Evolutionary conservation across 2,113 vertebrate species (phyloP), one percentile per base, ranked within the genome.

Genomic region (Erythrolamprus reginae): DNA sequence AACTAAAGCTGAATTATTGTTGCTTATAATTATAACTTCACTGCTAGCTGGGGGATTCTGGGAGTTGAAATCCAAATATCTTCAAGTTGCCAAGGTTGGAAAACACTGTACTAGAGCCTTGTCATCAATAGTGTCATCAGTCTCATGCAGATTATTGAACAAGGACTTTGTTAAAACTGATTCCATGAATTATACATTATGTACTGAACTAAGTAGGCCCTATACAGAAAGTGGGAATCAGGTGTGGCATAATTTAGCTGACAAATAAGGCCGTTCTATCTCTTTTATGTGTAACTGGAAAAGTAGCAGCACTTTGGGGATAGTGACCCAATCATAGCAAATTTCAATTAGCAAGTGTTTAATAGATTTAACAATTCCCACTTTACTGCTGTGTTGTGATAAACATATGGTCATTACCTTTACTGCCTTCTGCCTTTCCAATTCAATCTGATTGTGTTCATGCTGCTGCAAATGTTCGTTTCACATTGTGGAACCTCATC

Each of bases 331-430:
- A 5, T 86, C 58, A 51, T 90, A 26, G 48, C 65, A 86, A 53
- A 42, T 45, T 53, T 52, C 23, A 70, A 42, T 90, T 42, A 53
- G 47, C n/a, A 77, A 90, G 23, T 86, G 33, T 90, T 65, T 65
- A 85, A 90, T 52, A 65, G 33, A 33, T 52, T 84, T 45, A 84
- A 89, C 38, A 42, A 33, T 65, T 65, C 61, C 53, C 50, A 86
- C 70, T 86, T 45, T 51, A 77, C 70, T 53, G 50, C 50, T 47
- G 8, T 82, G 21, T 24, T 53, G 42, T 77, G 53, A 42, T 86
- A 89, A 92, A 82, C 87, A 91, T 77, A 23, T 88, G 12, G 33
- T 82, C 65, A 47, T 56, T 87, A 87, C 17, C 19, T 9, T 51
- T 88, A n/a, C 47, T 56, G 42, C 26, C 23, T 85, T 47, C 55